Base-by-base conservation (phyloP, 2,888 invertebrate species). In the Pseudococcus viburni region DNA sequence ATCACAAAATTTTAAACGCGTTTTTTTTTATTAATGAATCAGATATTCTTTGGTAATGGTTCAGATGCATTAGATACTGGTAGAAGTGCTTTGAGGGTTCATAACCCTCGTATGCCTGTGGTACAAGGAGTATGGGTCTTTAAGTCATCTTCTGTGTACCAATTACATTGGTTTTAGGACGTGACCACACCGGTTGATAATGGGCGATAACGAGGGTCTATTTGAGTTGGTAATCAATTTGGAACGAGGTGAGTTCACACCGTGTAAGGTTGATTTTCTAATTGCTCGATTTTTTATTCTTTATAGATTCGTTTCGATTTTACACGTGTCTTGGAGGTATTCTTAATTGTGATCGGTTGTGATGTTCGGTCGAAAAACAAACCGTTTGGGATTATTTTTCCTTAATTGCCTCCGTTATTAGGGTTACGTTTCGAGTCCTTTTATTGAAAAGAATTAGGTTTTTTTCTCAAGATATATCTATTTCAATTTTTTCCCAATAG, bases 131-230 rank as follows among this genome's bases (percentile, higher is more conserved):
- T 33, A 46, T 64, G 64, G 7, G 5, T 19, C 0, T 64, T 64
- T 64, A 9, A 19, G 22, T 22, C 7, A 64, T 64, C 64, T 19
- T 64, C 22, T 64, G 64, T 51, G 22, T 22, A 64, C 19, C 64
- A 64, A 64, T 64, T 64, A 64, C 64, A 19, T 51, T 1, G 26
- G 26, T 33, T 33, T 33, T 33, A 33, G 11, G 11, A 64, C 19
- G 64, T 22, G 64, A 64, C 19, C 22, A 64, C 22, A 64, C 64
- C 1, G 12, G 22, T 22, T 22, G 64, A 64, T 64, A 64, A 64
- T 64, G 64, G 7, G 64, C 64, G 64, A 64, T 64, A 64, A 64
- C 22, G 17, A 68, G 68, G 68, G 68, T 68, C 26, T 26, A 22
- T 68, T 68, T 68, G 22, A 68, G 22, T 26, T 19, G 5, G 11